These are phyloP conservation scores for Toxotes jaculatrix DNA, from an alignment of 2,113 vertebrate species.

Conservation along the genomic window DNA sequence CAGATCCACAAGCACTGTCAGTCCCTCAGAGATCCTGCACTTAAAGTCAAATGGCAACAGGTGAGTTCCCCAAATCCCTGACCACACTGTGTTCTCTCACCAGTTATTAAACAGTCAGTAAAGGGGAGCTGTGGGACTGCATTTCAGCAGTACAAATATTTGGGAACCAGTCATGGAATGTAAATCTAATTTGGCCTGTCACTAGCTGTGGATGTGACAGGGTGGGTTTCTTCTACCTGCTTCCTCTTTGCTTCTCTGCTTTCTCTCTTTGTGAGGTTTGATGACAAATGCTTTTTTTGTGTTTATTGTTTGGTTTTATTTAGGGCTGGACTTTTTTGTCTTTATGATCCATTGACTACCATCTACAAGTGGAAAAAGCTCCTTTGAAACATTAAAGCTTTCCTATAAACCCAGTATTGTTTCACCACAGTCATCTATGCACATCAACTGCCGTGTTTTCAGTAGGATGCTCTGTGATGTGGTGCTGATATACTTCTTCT, in stretches of 20 bases:
- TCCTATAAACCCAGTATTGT: background rate
- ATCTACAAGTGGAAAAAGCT: too few species aligned
- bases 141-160: background rate
- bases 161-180: too few species aligned
- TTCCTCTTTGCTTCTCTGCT: too few species aligned
- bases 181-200: too few species aligned
- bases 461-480: background rate
- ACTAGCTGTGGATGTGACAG: too few species aligned
- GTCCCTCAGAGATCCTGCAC: conserved; percentile 90
- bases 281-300: background rate
- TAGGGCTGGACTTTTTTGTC: background rate
- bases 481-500: background rate
- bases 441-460: conserved; percentile 2
- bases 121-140: background rate
- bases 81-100: background rate
- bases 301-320: background rate
- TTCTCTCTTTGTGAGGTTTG: too few species aligned
- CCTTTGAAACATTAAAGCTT: background rate
- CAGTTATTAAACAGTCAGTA: background rate
- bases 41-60: conserved; percentile 95
- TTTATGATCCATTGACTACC: too few species aligned
- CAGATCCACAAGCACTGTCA: conserved; percentile 96
- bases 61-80: conserved; percentile 75
- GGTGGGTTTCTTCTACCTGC: background rate
- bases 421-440: background rate